Conservation (phyloP, 53 echinoderm and acorn worm species). For the Apostichopus leukothele region DNA sequence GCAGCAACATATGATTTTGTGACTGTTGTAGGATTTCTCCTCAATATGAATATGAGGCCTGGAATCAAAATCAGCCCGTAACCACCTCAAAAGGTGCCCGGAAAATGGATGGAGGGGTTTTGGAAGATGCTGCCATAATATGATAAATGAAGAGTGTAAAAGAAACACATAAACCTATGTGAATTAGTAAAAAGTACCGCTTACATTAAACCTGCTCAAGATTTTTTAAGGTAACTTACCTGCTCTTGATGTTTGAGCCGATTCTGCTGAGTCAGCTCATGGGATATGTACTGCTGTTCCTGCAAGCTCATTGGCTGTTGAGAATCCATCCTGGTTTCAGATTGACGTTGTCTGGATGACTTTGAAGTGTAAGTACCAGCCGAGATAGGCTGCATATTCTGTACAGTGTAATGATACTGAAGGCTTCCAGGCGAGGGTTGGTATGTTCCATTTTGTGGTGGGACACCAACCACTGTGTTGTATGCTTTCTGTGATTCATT, state of each 20-base stretch:
- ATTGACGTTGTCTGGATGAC: slow-evolving; percentile 22
- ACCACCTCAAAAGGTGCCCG: no score
- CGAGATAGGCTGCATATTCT: slow-evolving; percentile 31
- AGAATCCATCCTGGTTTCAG: not conserved
- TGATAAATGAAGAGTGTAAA: no score
- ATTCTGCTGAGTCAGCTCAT: slow-evolving; percentile 93
- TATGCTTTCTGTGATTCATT: slow-evolving; percentile 48
- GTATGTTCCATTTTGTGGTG: slow-evolving; percentile 49
- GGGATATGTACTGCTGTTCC: slow-evolving; percentile 90
- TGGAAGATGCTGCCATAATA: no score
- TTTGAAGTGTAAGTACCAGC: slow-evolving; percentile 41
- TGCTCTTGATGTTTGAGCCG: slow-evolving; percentile 95
- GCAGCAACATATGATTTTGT: no score
- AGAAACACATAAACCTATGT: no score
- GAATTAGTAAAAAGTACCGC: no score
- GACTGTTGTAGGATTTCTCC: no score
- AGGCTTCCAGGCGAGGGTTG: slow-evolving; percentile 59
- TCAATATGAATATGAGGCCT: no score
- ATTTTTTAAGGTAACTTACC: slow-evolving; percentile 52
- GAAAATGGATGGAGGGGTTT: no score
- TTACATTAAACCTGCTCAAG: not conserved
- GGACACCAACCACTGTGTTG: slow-evolving; percentile 52
- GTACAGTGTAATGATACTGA: slow-evolving; percentile 69
- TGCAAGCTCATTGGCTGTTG: slow-evolving; percentile 79
- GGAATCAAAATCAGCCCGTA: no score